Evolutionary conservation across 1,140 invertebrate species (phyloP), one percentile per base, ranked within the genome.

Genomic region (Mercenaria mercenaria): DNA sequence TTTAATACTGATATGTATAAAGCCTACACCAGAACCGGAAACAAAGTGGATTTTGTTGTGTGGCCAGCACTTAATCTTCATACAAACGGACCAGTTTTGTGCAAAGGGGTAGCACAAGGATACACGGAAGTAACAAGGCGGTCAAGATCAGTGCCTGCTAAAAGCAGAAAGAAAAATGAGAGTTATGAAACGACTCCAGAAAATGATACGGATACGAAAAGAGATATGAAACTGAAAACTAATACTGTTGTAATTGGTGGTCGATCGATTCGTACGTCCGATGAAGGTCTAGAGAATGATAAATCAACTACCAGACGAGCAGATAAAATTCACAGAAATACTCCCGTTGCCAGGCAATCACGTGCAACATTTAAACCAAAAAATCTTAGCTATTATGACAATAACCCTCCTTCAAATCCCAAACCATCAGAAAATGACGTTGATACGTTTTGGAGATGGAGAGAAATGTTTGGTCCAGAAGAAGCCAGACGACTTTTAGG

Each of bases 51-150:
- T 6, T 84, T 69, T 50, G 37, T 69, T 50, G 81, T 86, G 10
- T 86, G 72, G 84, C 84, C 84, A 41, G 69, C 72, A 4, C 37
- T 86, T 37, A 20, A 56, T 34, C 47, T 86, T 20, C 72, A 86
- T 34, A 18, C 11, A 56, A 18, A 26, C 13, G 81, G 81, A 20
- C 39, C 59, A 15, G 26, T 84, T 11, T 34, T 84, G 6, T 26
- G 34, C 29, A 69, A 84, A 84, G 81, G 81, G 4, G 34, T 84
- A 0, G 81, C 59, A 23, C 81, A 84, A 41, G 56, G 56, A 3
- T 26, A 20, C 15, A 26, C 11, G 4, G 50, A 80, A 1, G 8
- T 3, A 8, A 23, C 37, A n/a, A 39, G 39, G 41, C 18, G 37
- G 26, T 23, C 15, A 8, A 74, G 41, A 43, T 43, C 69, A 15